These are phyloP conservation scores for Monochamus alternatus DNA, from an alignment of 2,888 invertebrate species.

Conservation along the genomic window DNA sequence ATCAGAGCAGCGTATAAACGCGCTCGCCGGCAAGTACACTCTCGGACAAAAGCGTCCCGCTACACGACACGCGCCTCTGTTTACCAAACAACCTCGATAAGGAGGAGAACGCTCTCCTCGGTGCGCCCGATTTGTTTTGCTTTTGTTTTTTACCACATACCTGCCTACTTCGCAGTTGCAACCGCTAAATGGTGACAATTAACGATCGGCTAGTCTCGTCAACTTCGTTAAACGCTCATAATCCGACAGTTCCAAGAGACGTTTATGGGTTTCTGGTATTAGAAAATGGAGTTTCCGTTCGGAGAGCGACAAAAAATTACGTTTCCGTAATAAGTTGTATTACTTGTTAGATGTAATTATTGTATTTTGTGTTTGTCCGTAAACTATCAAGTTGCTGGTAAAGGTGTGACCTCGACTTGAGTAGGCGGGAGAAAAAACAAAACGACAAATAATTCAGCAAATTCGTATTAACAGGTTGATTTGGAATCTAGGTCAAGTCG, in stretches of 20 bases:
- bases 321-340: no score
- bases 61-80: conserved; percentile 46
- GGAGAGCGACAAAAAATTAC: no score
- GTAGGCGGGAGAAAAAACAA: not conserved
- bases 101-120: conserved; percentile 2
- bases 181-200: not conserved
- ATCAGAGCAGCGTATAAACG: not conserved
- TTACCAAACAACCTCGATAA: conserved; percentile 47
- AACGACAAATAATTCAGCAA: not conserved
- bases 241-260: no score
- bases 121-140: conserved; percentile 22
- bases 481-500: conserved; percentile 11
- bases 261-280: no score
- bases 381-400: not conserved
- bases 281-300: no score
- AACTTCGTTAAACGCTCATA: no score
- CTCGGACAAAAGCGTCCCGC: conserved; percentile 8
- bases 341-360: no score
- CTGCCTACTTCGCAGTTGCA: conserved; percentile 1
- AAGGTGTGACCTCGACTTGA: not conserved
- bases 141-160: conserved; percentile 5
- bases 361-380: no score
- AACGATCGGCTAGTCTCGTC: not conserved
- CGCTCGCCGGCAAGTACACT: conserved; percentile 1
- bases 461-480: conserved; percentile 10